Evolutionary conservation across 2,113 vertebrate genomes (phyloP), one percentile per base, ranked within the genome.

Genomic region (Neopipo cinnamomea): DNA sequence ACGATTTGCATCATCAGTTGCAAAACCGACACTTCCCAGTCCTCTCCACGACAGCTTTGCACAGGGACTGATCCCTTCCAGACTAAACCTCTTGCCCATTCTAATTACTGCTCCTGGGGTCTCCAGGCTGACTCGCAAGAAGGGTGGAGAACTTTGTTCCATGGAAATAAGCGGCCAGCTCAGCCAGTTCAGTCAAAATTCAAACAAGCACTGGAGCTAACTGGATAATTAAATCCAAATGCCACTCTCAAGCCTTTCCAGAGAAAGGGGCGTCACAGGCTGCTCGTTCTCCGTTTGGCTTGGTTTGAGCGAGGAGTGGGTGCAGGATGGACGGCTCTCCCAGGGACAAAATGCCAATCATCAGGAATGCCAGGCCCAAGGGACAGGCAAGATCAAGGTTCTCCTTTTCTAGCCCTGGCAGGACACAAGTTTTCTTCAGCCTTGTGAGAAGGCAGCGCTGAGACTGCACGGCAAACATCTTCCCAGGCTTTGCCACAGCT

Each of bases 81-180:
- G 91, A 73, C 68, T 15, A 49, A 91, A 33, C 39, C 93, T 96
- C 92, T 52, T 93, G 78, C 78, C 71, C 59, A 61, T 56, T 49
- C 88, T 91, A 79, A 87, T 95, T 85, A 44, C 61, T 5, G 50
- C 93, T 95, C 91, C 11, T 89, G 85, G 93, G 94, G 96, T 95
- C 95, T 82, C 91, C 39, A 0, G 82, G 92, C 88, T 92, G 90
- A 96, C 81, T 96, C 91, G 87, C 93, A 94, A 82, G 88, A 91
- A 95, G 95, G 96, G 96, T 92, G 96, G 96, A 94, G 95, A 76
- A 87, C 76, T 78, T 82, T 90, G 77, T 92, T 91, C 55, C 96
- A 52, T 94, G 96, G 86, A 97, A 96, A 95, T 41, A 61, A 46
- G 33, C 90, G 73, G 88, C 79, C 87, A 91, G 95, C 78, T 80